A percentile compares a stretch with the other conserved stretches of the same genome.
Evolutionary conservation across 2,888 invertebrate species (phyloP).

Genomic region (Tenthredo scrophulariae): DNA sequence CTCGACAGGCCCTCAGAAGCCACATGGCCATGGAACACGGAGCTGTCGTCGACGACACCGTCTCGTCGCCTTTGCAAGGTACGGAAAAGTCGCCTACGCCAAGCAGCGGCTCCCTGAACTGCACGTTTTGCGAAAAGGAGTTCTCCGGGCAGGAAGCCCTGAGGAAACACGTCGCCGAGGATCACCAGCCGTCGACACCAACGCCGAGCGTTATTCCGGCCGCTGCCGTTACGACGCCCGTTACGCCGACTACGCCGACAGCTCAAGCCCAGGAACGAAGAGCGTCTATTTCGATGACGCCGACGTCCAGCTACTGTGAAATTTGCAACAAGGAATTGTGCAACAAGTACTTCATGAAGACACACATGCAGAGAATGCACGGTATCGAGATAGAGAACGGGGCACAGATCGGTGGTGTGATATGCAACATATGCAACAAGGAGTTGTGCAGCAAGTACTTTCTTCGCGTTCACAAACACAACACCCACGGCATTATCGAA

Average conservation of each 20-base stretch:
- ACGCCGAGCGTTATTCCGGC: conserved; percentile 53
- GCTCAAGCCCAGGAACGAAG: conserved; percentile 79
- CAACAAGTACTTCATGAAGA: conserved; percentile 99
- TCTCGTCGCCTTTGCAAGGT: conserved; percentile 64
- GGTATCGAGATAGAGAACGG: conserved; percentile 96
- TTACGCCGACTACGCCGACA: conserved; percentile 62
- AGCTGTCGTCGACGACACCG: conserved; percentile 64
- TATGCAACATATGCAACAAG: conserved; percentile 98
- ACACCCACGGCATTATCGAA: conserved; percentile 97
- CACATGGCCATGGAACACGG: conserved; percentile 87
- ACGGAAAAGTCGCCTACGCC: conserved; percentile 76
- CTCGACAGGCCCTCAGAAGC: conserved; percentile 85
- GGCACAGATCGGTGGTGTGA: conserved; percentile 94
- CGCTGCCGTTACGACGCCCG: conserved; percentile 54
- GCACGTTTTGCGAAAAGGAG: conserved; percentile 82
- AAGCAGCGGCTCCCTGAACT: conserved; percentile 67
- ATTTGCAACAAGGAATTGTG: conserved; percentile 99
- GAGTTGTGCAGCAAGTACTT: conserved; percentile 99
- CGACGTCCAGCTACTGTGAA: conserved; percentile 95
- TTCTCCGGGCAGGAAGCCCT: conserved; percentile 83
- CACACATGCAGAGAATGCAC: conserved; percentile 99
- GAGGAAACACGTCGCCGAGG: conserved; percentile 85
- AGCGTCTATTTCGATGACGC: conserved; percentile 83
- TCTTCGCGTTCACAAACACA: conserved; percentile 97
- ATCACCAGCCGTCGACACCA: conserved; percentile 80